Evolutionary conservation across 2,888 invertebrate genomes (phyloP).

Genomic region (Leptura quadrifasciata): DNA sequence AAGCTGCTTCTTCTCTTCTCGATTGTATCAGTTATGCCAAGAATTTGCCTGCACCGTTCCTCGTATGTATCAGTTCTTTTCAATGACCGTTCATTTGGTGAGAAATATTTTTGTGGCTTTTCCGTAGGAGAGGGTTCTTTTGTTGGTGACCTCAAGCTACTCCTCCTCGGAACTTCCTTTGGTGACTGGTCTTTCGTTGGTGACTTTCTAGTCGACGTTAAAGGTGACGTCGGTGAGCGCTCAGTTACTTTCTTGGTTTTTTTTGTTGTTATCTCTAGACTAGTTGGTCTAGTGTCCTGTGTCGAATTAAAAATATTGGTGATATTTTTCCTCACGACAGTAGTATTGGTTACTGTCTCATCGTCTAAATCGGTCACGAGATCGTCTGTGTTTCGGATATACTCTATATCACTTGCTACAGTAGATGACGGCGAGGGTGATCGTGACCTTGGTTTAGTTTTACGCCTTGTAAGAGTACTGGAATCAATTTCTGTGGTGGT

Average conservation of each 20-base stretch:
- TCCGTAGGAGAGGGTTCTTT: slow-evolving; percentile 69
- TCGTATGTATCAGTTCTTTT: slow-evolving; percentile 84
- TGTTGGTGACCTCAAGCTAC: slow-evolving; percentile 70
- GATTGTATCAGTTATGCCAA: slow-evolving; percentile 77
- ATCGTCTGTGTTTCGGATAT: slow-evolving; percentile 63
- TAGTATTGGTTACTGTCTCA: slow-evolving; percentile 55
- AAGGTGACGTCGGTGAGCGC: slow-evolving; percentile 67
- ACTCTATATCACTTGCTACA: slow-evolving; percentile 77
- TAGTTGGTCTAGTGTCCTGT: slow-evolving; percentile 58
- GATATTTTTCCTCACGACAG: slow-evolving; percentile 46
- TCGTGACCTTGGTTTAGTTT: slow-evolving; percentile 60
- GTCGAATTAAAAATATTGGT: slow-evolving; percentile 43
- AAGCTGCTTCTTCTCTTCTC: slow-evolving; percentile 61
- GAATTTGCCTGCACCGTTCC: slow-evolving; percentile 82
- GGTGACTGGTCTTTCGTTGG: slow-evolving; percentile 52
- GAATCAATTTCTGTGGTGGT: slow-evolving; percentile 55
- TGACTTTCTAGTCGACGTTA: slow-evolving; percentile 56
- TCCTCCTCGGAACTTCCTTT: slow-evolving; percentile 71
- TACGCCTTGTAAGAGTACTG: slow-evolving; percentile 63
- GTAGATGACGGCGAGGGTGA: slow-evolving; percentile 65
- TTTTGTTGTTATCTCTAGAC: slow-evolving; percentile 61
- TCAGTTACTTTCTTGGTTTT: slow-evolving; percentile 65
- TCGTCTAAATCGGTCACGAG: slow-evolving; percentile 69
- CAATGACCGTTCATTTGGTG: slow-evolving; percentile 73
- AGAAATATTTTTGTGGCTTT: slow-evolving; percentile 71